Evolutionary conservation across 2,113 vertebrate species (phyloP).

Genomic region (Zapus hudsonius): DNA sequence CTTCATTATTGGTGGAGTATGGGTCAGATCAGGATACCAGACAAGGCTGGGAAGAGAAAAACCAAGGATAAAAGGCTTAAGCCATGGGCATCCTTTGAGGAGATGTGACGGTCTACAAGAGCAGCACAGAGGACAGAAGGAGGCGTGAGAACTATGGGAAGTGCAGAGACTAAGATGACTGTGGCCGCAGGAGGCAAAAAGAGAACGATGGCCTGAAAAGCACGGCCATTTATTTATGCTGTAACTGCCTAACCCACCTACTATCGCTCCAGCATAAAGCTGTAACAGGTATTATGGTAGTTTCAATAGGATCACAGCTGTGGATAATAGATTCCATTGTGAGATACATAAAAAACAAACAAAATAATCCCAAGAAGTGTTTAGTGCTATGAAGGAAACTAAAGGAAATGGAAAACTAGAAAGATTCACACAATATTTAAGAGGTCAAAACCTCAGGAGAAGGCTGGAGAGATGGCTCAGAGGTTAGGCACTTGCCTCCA

Average conservation of each 20-base stretch:
- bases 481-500: too few species aligned
- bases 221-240: background rate
- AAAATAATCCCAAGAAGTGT: background rate
- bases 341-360: background rate
- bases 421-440: background rate
- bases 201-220: background rate
- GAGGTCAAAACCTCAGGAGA: background rate
- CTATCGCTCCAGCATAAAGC: background rate
- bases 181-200: background rate
- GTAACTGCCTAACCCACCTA: fast-evolving
- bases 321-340: background rate
- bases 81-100: background rate
- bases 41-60: background rate
- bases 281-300: fast-evolving
- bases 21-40: background rate
- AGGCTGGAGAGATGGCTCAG: too few species aligned
- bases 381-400: background rate
- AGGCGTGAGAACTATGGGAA: background rate
- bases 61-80: background rate
- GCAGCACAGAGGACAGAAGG: background rate
- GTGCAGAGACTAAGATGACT: background rate
- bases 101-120: background rate
- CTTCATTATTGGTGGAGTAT: background rate
- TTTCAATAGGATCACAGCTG: background rate
- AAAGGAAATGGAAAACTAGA: background rate